Base-by-base conservation (phyloP, 92 coral and sea anemone genomes). In the Porites rus region DNA sequence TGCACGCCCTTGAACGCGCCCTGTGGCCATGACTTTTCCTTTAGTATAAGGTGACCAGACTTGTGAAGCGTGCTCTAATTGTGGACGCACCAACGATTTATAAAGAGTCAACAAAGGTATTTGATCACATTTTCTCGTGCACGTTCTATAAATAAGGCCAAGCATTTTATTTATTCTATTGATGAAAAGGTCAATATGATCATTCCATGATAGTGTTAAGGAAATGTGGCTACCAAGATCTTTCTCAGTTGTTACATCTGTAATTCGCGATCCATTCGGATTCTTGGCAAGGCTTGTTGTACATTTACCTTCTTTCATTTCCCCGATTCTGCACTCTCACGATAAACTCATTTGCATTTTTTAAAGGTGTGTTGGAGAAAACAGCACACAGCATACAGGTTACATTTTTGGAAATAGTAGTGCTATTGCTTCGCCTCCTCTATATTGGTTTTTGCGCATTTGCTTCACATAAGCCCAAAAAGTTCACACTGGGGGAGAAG, bases 191-290 rank as follows among this genome's bases (percentile, higher is more conserved):
- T 86, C 62, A 54, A 38, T 38, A 38, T 4, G 43, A 38, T 4
- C 43, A 38, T 38, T 38, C 78, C 71, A 74, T 75, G 66, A 62
- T 75, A 84, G 64, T 8, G 50, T 75, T 7, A 25, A 51, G 31
- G 79, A 83, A 66, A 75, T 75, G 76, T 50, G 81, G 7, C 75
- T 81, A 22, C 88, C 82, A 63, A 65, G 81, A 43, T 84, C 88
- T 66, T 84, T 74, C 88, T 84, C 81, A 16, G 60, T 31, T 63
- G 81, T 58, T 24, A 63, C 81, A 21, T 38, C 5, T 53, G 21
- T 46, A 74, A 86, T 43, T 59, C 68, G 78, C 10, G 72, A 66
- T 13, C 84, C 72, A 56, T 53, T 76, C 31, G 65, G 54, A 13
- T 18, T 85, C 46, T 38, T 38, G 0, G 46, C 6, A 38, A 38